Evolutionary conservation across 2,113 vertebrate genomes (phyloP).

Genomic region (Prionailurus bengalensis): DNA sequence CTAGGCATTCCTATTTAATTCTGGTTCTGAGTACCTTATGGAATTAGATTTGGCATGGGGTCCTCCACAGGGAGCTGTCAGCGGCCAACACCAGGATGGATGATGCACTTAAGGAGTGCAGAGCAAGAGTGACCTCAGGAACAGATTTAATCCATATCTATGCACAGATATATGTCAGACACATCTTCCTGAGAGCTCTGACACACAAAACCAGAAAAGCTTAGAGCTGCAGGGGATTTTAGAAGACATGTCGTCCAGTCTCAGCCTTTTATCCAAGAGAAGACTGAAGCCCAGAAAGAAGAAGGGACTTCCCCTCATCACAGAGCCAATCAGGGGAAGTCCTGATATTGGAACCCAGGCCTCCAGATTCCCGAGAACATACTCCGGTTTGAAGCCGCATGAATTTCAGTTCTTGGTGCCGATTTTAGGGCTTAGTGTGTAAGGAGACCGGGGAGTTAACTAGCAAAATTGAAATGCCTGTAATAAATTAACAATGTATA

Average conservation of each 20-base stretch:
- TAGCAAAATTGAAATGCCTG: conserved; percentile 66
- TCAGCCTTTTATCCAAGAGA: neutral
- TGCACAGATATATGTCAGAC: conserved; percentile 37
- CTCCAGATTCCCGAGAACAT: neutral
- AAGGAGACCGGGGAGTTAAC: conserved; percentile 34
- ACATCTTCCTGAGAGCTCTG: conserved; percentile 4
- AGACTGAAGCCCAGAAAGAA: neutral
- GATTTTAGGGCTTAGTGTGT: conserved; percentile 19
- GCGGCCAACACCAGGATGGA: conserved; percentile 55
- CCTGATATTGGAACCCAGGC: neutral
- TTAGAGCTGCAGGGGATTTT: neutral
- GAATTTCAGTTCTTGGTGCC: neutral
- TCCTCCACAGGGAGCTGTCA: conserved; percentile 65
- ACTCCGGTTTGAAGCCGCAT: neutral
- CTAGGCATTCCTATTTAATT: conserved; percentile 75
- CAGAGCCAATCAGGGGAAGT: neutral
- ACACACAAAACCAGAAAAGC: neutral
- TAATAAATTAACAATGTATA: conserved; percentile 70
- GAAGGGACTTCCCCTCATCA: neutral
- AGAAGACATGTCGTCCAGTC: neutral
- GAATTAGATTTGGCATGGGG: conserved; percentile 74
- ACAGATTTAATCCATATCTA: conserved; percentile 59
- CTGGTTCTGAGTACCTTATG: conserved; percentile 69
- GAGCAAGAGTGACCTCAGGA: conserved; percentile 63
- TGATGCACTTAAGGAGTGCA: neutral